Evolutionary conservation across 2,888 invertebrate species (phyloP), one percentile per base, ranked within the genome.

Genomic region (Acronicta alni): DNA sequence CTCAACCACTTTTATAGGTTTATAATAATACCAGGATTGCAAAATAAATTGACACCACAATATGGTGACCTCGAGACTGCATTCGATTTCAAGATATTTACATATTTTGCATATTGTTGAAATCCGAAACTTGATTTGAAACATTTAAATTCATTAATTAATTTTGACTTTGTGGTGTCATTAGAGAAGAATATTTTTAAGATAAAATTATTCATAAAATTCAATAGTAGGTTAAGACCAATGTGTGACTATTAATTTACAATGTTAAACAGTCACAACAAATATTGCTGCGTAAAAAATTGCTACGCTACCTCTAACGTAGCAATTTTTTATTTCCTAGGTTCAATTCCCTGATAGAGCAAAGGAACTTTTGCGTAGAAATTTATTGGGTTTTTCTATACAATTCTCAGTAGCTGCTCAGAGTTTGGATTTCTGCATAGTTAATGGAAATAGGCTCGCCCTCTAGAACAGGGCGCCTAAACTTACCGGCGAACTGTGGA

Each of bases 21-120:
- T 26, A 16, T 37, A 52, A 46, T 49, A 57, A 54, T 38, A 57
- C 16, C 23, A 18, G 48, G 38, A 62, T 72, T 72, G 55, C 66
- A 42, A 47, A 60, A 66, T 57, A 44, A 57, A 61, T 54, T 51
- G 57, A 61, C 39, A 57, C 65, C 38, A 66, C 62, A 45, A 52
- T 35, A 56, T 47, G 51, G 47, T 51, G 61, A 68, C 73, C 68
- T 74, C 64, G 65, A 56, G 61, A 23, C 58, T 71, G 47, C 52
- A 66, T 64, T 60, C 64, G 55, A 77, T 74, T 66, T 72, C 67
- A 62, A 45, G 67, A 55, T 71, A 64, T 65, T 59, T 41, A 65
- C 70, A 65, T 69, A 65, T 60, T 79, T 74, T 67, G 63, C 80
- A 79, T 78, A 69, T 72, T 68, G 59, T 65, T 56, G 65, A 69